phyloP scores from a whole-genome alignment of 2,888 invertebrate genomes.

The Leptura quadrifasciata region DNA sequence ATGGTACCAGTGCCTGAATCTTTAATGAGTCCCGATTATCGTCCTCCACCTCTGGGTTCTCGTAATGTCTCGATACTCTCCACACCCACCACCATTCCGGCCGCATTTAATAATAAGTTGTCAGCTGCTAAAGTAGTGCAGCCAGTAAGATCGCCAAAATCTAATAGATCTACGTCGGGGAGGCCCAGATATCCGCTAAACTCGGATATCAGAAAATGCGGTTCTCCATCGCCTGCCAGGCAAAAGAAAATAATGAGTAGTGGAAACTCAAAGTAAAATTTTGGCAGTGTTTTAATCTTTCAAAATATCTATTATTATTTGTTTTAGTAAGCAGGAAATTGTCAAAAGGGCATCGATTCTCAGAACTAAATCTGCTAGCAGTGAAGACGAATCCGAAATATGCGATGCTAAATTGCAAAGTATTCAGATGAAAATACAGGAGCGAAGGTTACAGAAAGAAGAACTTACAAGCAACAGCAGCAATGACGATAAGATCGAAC shows the following conservation, averaged over 20 bases:
- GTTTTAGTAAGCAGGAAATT: conserved; percentile 52
- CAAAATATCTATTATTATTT: not conserved
- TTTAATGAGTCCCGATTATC: conserved; percentile 89
- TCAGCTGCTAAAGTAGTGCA: conserved; percentile 45
- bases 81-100: conserved; percentile 1
- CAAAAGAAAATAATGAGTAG: conserved; percentile 47
- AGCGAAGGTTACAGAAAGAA: conserved; percentile 67
- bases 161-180: conserved; percentile 41
- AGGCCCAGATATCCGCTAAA: conserved; percentile 49
- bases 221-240: conserved; percentile 57
- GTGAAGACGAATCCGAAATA: conserved; percentile 81
- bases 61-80: conserved; percentile 43
- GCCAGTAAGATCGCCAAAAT: conserved; percentile 62
- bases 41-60: conserved; percentile 67
- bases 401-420: conserved; percentile 81
- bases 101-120: conserved; percentile 22
- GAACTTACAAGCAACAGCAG: conserved; percentile 64
- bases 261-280: conserved; percentile 50
- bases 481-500: conserved; percentile 71
- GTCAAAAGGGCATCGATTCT: conserved; percentile 65
- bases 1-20: conserved; percentile 93
- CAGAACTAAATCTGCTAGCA: conserved; percentile 71
- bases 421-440: conserved; percentile 79
- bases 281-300: not conserved
- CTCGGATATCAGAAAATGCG: conserved; percentile 54